Base-by-base conservation (phyloP, 2,113 vertebrate species). In the Orthonyx spaldingii region DNA sequence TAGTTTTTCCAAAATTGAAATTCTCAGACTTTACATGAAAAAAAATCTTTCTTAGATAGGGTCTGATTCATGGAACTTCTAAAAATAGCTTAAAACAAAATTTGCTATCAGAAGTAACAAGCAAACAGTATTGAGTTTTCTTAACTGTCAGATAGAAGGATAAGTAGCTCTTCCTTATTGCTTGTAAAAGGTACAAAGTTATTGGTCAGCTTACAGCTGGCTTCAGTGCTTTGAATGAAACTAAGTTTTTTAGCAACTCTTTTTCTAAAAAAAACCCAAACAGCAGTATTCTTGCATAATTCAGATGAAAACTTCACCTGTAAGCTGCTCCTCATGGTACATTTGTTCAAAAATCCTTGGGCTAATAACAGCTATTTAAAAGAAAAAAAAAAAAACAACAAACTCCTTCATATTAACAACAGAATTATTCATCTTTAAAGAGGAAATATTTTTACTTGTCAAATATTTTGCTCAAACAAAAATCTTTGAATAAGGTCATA, bases 281-380 rank as follows among this genome's bases (percentile, higher is more conserved):
- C n/a, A n/a, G n/a, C n/a, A 3, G 0, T 50, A 9, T 16, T 79
- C 7, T 41, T 65, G 17, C 0, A 1, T 57, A 72, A 61, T 42
- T 72, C 10, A 57, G n/a, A 37, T 37, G 46, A 19, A 16, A 56
- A 22, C 20, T 33, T 87, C 35, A 46, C 3, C 2, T 77, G 8
- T 71, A 75, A 71, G 32, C 6, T 78, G 7, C 44, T 84, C 17
- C 2, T 2, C 10, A 13, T 41, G 3, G 3, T 63, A 49, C 6
- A 63, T 44, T 61, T 89, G 71, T 59, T 71, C 12, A 75, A 68
- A 60, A 66, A 39, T 18, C 6, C 35, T 57, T 30, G 11, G 17
- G 4, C 11, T 41, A n/a, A 23, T 63, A 70, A 21, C 30, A 59
- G 3, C 19, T 75, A 26, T 33, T 61, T 9, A 5, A 86, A 65